Conservation (phyloP, 2,888 invertebrate genomes). For the Ptychoptera albimana region DNA sequence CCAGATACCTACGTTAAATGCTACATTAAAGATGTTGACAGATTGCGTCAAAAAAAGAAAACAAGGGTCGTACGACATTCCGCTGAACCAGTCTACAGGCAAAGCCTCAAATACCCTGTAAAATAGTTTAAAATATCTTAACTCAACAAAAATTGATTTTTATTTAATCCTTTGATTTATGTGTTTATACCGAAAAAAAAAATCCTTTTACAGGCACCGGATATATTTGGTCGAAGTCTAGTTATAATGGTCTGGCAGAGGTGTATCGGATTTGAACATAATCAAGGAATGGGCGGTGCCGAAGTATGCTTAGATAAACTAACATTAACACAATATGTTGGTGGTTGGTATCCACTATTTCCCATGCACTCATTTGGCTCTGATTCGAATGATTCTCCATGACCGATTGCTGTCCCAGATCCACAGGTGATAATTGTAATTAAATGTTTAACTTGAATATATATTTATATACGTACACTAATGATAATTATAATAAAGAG, state of each 20-base stretch:
- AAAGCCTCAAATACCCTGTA: slow-evolving; percentile 72
- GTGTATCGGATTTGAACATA: slow-evolving; percentile 76
- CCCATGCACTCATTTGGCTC: slow-evolving; percentile 68
- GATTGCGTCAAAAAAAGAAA: slow-evolving; percentile 82
- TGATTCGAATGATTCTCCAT: slow-evolving; percentile 34
- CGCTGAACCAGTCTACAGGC: slow-evolving; percentile 71
- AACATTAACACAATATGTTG: slow-evolving; percentile 61
- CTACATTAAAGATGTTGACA: slow-evolving; percentile 75
- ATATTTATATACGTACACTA: background rate
- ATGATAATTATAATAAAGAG: background rate
- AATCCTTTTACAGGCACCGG: slow-evolving; percentile 55
- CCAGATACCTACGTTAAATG: slow-evolving; percentile 90
- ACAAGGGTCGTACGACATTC: slow-evolving; percentile 70
- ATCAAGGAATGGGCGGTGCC: slow-evolving; percentile 64
- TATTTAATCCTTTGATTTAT: background rate
- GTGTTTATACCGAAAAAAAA: too few relatives aligned
- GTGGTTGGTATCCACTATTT: slow-evolving; percentile 85
- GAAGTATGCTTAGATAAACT: slow-evolving; percentile 73
- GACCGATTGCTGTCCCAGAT: slow-evolving; percentile 21
- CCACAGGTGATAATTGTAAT: slow-evolving; percentile 11
- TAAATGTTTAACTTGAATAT: slow-evolving; percentile 5
- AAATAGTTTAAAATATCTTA: slow-evolving; percentile 3
- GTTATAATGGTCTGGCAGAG: slow-evolving; percentile 89
- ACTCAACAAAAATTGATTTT: background rate
- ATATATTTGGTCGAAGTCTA: slow-evolving; percentile 62